Percentiles rank a stretch among this genome's conserved stretches.
Evolutionary conservation across 2,113 vertebrate species (phyloP).

Genomic region (Lichenostomus cassidix): DNA sequence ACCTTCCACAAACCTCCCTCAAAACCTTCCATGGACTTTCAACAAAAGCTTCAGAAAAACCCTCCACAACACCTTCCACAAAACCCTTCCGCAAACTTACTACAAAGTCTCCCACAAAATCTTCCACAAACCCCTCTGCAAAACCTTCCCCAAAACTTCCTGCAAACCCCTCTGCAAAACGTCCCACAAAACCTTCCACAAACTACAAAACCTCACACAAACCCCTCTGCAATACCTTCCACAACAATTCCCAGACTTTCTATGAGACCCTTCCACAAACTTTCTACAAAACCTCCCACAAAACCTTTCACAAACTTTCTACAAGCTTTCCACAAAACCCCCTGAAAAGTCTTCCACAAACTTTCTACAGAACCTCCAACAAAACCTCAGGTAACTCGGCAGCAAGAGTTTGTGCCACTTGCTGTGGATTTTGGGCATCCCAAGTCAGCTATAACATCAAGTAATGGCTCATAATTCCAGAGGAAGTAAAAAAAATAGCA

Average conservation of each 20-base stretch:
- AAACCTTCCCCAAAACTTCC: background rate
- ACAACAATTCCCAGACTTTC: background rate
- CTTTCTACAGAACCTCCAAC: background rate
- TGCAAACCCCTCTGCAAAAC: too few relatives aligned
- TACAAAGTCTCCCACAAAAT: background rate
- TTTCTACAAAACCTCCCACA: background rate
- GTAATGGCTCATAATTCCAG: background rate
- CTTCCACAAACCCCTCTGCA: background rate
- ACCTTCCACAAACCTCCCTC: background rate
- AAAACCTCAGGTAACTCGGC: rapidly evolving
- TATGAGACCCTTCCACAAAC: background rate
- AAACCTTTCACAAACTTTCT: background rate
- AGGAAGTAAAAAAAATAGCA: background rate
- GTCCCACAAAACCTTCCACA: background rate
- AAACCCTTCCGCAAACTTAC: too few relatives aligned
- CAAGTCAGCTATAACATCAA: background rate
- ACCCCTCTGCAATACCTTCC: background rate
- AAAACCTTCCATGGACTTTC: background rate
- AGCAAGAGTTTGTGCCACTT: background rate
- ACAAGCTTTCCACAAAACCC: background rate
- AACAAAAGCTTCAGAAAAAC: background rate
- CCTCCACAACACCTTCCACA: background rate
- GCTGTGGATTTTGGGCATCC: background rate
- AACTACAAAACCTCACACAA: background rate
- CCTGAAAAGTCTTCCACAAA: too few relatives aligned